A percentile compares a stretch with the other conserved stretches of the same genome.
These are phyloP conservation scores for Leptinotarsa defecta DNA, from an alignment of 1,140 invertebrate genomes.

Conservation along the genomic window DNA sequence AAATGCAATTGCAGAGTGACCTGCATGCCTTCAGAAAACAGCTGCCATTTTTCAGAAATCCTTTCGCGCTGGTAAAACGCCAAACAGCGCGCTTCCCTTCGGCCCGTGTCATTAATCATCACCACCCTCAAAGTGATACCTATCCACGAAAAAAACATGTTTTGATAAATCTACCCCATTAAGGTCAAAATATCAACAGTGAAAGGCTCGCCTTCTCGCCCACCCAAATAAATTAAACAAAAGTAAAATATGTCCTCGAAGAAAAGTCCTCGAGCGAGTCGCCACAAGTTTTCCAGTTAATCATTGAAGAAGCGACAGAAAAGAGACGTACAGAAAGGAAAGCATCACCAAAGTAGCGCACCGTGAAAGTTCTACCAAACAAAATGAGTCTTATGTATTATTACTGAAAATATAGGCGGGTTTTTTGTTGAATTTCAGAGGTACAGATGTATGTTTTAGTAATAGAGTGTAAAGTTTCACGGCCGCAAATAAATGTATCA, in stretches of 20 bases:
- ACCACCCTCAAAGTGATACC: conserved; percentile 14
- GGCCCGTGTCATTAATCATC: background rate
- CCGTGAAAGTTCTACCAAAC: background rate
- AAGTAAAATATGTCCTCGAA: conserved; percentile 23
- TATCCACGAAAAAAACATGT: conserved; percentile 15
- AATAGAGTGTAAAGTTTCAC: no score
- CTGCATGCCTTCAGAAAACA: no score
- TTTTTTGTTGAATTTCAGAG: no score
- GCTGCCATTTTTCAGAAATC: background rate
- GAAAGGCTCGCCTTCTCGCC: background rate
- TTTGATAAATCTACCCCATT: conserved; percentile 18
- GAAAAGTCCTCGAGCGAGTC: conserved; percentile 5
- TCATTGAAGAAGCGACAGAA: background rate
- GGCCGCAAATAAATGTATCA: no score
- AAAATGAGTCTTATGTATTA: background rate
- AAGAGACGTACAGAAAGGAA: background rate
- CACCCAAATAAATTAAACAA: conserved; percentile 24
- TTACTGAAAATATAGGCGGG: background rate
- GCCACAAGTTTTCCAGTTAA: conserved; percentile 16
- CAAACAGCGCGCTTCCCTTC: background rate
- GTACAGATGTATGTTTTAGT: no score
- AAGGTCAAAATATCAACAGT: conserved; percentile 15
- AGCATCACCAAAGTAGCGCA: background rate
- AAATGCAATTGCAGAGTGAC: no score
- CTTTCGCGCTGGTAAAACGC: background rate